Percentiles rank a stretch among this genome's conserved stretches.
Evolutionary conservation across 2,797 vertebrate species (phyloP).

Genomic region (Pelochelys cantorii): DNA sequence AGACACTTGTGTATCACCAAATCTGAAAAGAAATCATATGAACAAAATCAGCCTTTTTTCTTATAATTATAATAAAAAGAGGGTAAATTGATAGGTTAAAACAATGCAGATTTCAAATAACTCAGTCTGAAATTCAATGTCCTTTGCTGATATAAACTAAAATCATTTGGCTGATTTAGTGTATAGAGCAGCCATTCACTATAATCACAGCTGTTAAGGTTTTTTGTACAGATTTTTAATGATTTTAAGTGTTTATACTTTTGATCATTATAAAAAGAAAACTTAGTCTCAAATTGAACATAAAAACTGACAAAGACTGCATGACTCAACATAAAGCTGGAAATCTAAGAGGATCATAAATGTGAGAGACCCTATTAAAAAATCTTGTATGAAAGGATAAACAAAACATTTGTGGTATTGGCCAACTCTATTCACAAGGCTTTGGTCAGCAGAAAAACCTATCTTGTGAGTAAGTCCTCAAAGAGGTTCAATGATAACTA

Average conservation of each 20-base stretch:
- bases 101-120: rapidly evolving
- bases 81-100: rapidly evolving
- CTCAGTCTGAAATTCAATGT: background rate
- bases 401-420: background rate
- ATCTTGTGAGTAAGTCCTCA: background rate
- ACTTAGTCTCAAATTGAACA: background rate
- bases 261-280: conserved; percentile 17
- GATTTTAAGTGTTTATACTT: background rate
- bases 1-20: background rate
- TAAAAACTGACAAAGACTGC: conserved; percentile 16
- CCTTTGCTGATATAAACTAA: background rate
- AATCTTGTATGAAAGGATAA: background rate
- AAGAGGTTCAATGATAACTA: background rate
- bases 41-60: background rate
- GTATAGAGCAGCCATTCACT: background rate
- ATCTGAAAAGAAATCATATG: background rate
- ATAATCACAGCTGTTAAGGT: background rate
- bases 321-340: conserved; percentile 27
- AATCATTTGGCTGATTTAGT: background rate
- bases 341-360: conserved; percentile 21
- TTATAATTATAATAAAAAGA: background rate
- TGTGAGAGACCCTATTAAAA: background rate
- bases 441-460: background rate
- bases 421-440: background rate
- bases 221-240: background rate